These are phyloP conservation scores for Oophaga pumilio DNA, from an alignment of 2,113 vertebrate species.

Conservation along the genomic window DNA sequence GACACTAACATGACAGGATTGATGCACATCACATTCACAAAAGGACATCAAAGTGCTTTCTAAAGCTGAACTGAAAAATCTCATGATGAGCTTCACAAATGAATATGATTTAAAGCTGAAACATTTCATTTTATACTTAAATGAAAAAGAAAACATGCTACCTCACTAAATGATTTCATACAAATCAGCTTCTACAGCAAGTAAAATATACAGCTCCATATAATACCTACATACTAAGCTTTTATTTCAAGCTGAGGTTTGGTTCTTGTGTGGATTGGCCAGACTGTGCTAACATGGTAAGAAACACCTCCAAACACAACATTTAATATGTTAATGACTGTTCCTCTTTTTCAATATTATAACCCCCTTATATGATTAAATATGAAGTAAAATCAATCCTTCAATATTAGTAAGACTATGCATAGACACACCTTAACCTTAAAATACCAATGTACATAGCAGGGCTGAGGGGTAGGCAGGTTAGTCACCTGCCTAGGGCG, in stretches of 20 bases:
- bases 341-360: slow-evolving; percentile 30
- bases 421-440: background rate
- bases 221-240: slow-evolving; percentile 26
- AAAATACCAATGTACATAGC: background rate
- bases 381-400: background rate
- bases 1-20: background rate
- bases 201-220: slow-evolving; percentile 45
- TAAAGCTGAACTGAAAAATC: background rate
- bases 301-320: slow-evolving; percentile 34
- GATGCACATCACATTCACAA: background rate
- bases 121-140: slow-evolving; percentile 13
- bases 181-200: slow-evolving; percentile 30
- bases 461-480: no score
- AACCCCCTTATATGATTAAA: background rate
- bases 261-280: slow-evolving; percentile 33
- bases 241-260: slow-evolving; percentile 45
- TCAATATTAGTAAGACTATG: background rate
- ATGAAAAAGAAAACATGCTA: slow-evolving; percentile 20
- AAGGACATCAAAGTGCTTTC: background rate
- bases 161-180: slow-evolving; percentile 18
- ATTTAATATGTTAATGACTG: slow-evolving; percentile 36
- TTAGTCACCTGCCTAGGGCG: no score
- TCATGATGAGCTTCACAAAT: slow-evolving; percentile 20
- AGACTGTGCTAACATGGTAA: slow-evolving; percentile 31
- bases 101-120: slow-evolving; percentile 16